These are phyloP conservation scores for Lithobates sylvaticus DNA, from an alignment of 2,797 vertebrate species.

Conservation along the genomic window DNA sequence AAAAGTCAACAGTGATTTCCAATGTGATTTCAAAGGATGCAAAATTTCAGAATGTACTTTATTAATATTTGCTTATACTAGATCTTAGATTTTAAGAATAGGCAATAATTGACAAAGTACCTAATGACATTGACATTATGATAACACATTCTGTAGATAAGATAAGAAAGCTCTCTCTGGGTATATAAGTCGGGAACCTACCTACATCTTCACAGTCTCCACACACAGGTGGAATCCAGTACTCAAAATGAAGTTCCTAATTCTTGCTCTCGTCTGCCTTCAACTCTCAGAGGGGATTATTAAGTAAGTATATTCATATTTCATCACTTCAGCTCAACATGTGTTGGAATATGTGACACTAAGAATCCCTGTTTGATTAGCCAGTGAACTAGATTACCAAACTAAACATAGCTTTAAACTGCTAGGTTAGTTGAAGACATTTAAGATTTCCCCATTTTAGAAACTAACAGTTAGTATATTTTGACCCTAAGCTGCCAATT, in stretches of 20 bases:
- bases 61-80: neutral
- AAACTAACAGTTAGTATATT: no score
- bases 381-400: no score
- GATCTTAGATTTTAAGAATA: neutral
- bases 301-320: slow-evolving; percentile 58
- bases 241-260: slow-evolving; percentile 66
- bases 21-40: neutral
- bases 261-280: slow-evolving; percentile 67
- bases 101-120: slow-evolving; percentile 12
- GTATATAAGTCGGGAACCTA: slow-evolving; percentile 36
- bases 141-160: slow-evolving; percentile 29
- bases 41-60: neutral
- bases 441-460: no score
- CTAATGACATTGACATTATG: slow-evolving; percentile 43
- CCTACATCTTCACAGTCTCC: neutral
- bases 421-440: no score
- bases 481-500: no score
- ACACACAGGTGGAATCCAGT: neutral
- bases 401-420: no score
- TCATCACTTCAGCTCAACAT: neutral
- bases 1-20: no score
- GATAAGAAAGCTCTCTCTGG: neutral
- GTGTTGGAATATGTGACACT: neutral
- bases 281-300: slow-evolving; percentile 64
- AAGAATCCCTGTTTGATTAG: neutral